Evolutionary conservation across 2,797 vertebrate genomes (phyloP), one percentile per base, ranked within the genome.

Genomic region (Coranthus polyacanthus): DNA sequence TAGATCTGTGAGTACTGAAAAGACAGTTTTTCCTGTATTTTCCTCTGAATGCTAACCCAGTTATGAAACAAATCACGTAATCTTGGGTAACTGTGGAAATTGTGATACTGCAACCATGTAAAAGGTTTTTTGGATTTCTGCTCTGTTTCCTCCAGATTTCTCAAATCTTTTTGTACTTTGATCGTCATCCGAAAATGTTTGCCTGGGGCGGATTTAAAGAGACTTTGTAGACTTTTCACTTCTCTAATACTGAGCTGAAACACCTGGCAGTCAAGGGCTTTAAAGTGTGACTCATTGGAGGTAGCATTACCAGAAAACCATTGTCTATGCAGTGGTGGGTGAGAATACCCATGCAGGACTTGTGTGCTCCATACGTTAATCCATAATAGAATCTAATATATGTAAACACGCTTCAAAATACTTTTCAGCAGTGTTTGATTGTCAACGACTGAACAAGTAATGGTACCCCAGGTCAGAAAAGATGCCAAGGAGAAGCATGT

Each of bases 401-500:
- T 10, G 29, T 32, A 32, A 32, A 32, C 29, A 2, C 8, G 10
- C 29, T 9, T 2, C 29, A 32, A 32, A 29, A 32, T 32, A 32
- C 29, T 9, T 8, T 9, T 32, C 7, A 32, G 29, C 29, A 29
- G 26, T 7, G 26, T 29, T 29, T n/a, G n/a, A n/a, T n/a, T n/a
- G n/a, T n/a, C n/a, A n/a, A 29, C 7, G 29, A 2, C 29, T 32
- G 10, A 32, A 1, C 2, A 32, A 32, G 29, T 9, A 32, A 41
- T 16, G 41, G 10, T 39, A 13, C n/a, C 26, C 5, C 6, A 46
- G 38, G 53, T 59, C 32, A 54, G 26, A 18, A 51, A 37, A 34
- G 46, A n/a, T 56, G 64, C 47, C 51, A 22, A 38, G 42, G 58
- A 47, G 67, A 39, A 58, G 34, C 44, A 10, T 56, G 54, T 81